Conservation (phyloP, 2,797 vertebrate genomes). For the Anableps anableps region DNA sequence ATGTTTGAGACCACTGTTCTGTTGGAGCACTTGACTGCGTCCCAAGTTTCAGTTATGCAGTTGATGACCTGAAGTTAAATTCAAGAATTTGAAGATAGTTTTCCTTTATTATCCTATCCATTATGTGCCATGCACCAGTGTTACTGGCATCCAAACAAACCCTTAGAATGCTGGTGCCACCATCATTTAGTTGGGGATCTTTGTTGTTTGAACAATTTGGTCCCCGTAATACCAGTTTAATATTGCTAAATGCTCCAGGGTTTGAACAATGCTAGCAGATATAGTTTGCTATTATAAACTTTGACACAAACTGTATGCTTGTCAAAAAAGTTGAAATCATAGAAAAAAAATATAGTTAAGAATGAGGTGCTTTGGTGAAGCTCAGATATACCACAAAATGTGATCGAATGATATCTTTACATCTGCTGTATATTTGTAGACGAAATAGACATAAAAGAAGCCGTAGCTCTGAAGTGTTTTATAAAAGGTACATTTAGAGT, state of each 20-base stretch:
- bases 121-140: too few relatives aligned
- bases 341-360: not conserved
- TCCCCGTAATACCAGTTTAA: not conserved
- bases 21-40: not conserved
- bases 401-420: conserved; percentile 1
- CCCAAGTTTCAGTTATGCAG: not conserved
- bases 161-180: not conserved
- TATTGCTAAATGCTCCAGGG: not conserved
- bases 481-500: conserved; percentile 60
- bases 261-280: not conserved
- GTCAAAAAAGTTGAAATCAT: not conserved
- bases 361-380: not conserved
- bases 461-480: conserved; percentile 34
- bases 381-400: not conserved
- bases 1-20: not conserved
- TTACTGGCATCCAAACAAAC: too few relatives aligned
- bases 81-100: not conserved
- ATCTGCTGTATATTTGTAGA: conserved; percentile 14
- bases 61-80: not conserved
- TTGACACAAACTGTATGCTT: not conserved
- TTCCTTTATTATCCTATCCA: too few relatives aligned
- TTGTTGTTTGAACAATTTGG: not conserved
- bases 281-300: not conserved
- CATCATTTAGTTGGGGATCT: not conserved
- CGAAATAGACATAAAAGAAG: conserved; percentile 26